Evolutionary conservation across 1,140 invertebrate genomes (phyloP), one percentile per base, ranked within the genome.

Genomic region (Tetranychus urticae): DNA sequence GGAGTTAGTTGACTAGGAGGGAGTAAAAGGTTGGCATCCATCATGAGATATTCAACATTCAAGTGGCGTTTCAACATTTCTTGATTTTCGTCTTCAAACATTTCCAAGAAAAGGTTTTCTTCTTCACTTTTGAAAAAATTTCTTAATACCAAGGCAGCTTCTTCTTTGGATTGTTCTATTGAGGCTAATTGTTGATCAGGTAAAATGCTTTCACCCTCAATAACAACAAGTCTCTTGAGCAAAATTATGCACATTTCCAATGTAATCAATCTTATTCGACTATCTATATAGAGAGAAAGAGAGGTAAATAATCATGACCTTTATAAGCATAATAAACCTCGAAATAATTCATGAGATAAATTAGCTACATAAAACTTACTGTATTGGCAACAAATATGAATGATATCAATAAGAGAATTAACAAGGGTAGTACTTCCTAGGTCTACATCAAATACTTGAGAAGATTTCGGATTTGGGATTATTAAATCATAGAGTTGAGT

Each of bases 51-150:
- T 71, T 93, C 88, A 1, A 91, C 88, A 76, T 92, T 94, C 42
- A 94, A 71, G 8, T 84, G 82, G 39, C 81, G 78, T 69, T 84
- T 88, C 67, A 82, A 78, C 79, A 96, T 86, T 72, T 94, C 88
- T 69, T 84, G 86, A 73, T 78, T 86, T 77, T 99, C 94, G 72
- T 97, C 90, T 75, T 99, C 93, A 74, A 99, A 98, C 80, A 97
- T 89, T 71, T 98, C 93, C 39, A 97, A 74, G 75, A 98, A 98
- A 65, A 97, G 91, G 37, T 39, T 33, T 45, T 62, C 57, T 69
- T 97, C 92, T 77, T 97, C 92, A 69, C 86, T 90, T 80, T 93
- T 94, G 71, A 92, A 94, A 70, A 93, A 92, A 76, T 90, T 91
- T 47, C 87, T 78, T 1, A 94, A 77, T 13, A 89, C 75, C 31